Evolutionary conservation across 2,113 vertebrate species (phyloP), one percentile per base, ranked within the genome.

Genomic region (Dolichallabes microphthalmus): DNA sequence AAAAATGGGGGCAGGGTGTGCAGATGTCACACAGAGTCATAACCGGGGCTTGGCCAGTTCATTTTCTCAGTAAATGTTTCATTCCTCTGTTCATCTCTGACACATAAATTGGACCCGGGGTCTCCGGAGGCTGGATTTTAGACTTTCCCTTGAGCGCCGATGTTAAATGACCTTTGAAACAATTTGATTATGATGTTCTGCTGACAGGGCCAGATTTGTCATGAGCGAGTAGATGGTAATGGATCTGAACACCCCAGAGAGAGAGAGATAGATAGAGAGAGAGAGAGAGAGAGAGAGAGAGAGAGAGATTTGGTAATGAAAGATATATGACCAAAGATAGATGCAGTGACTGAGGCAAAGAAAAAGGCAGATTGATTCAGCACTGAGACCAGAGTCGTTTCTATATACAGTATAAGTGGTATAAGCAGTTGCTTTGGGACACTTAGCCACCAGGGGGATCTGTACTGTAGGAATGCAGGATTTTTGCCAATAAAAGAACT

Each of bases 121-220:
- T 91, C 91, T 93, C 91, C 82, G n/a, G 90, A 89, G 93, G 92
- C 92, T 91, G 87, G 90, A 92, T 89, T 90, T 88, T 91, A 94
- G 93, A 92, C 92, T 92, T 91, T 93, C 92, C 92, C 92, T 90
- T 90, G 91, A 91, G 90, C 92, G 90, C 90, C 91, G 89, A 94
- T 94, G 93, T 93, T 94, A 94, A 94, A 95, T 94, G 93, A 95
- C 94, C 94, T 94, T 94, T 94, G 93, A 91, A 95, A 94, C 93
- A 94, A 94, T 94, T 94, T 93, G 93, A 95, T 94, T 94, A 94
- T 93, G 93, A 94, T 92, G 92, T 93, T 93, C 91, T 87, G 91
- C 94, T 93, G 94, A 94, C 94, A 92, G 93, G 92, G 71, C 77
- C 90, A 92, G 92, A 95, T 94, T 94, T 91, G 93, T 94, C 94